Conservation (phyloP, 2,888 invertebrate species). For the Drosophila atripex region DNA sequence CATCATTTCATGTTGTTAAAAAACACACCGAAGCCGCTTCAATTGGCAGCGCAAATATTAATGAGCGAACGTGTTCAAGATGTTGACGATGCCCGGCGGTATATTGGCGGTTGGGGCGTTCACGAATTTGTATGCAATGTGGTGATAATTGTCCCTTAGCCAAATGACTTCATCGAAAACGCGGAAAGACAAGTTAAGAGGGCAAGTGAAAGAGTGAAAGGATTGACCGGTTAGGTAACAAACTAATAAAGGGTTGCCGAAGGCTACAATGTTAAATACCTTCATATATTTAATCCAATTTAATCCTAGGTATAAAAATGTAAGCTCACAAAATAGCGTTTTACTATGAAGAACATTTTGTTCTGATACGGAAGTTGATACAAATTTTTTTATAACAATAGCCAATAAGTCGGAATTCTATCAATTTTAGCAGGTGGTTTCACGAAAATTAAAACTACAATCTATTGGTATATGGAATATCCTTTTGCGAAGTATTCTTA, state of each 20-base stretch:
- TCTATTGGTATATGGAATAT: too few relatives aligned
- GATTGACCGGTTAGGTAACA: conserved; percentile 13
- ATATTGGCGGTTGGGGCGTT: conserved; percentile 18
- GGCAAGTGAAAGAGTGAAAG: conserved; percentile 30
- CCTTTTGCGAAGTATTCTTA: too few relatives aligned
- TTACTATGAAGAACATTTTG: too few relatives aligned
- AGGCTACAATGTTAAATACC: conserved; percentile 39
- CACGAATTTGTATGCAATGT: conserved; percentile 44
- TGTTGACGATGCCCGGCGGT: conserved; percentile 29
- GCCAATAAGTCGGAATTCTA: too few relatives aligned
- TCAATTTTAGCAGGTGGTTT: too few relatives aligned
- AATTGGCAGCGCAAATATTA: conserved; percentile 73
- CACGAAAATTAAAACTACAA: too few relatives aligned
- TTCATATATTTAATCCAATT: not conserved
- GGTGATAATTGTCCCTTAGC: conserved; percentile 60
- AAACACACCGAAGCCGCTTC: conserved; percentile 52
- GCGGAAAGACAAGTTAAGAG: conserved; percentile 44
- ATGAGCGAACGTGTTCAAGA: conserved; percentile 67
- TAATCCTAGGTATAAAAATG: too few relatives aligned
- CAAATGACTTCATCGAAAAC: conserved; percentile 48
- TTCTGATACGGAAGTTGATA: too few relatives aligned
- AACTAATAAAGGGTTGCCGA: conserved; percentile 10
- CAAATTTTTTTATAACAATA: too few relatives aligned
- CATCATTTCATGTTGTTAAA: conserved; percentile 39
- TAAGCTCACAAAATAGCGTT: too few relatives aligned